Percentiles rank a stretch among this genome's conserved stretches.
Conservation (phyloP, 2,797 vertebrate genomes). For the Tympanoctomys barrerae region DNA sequence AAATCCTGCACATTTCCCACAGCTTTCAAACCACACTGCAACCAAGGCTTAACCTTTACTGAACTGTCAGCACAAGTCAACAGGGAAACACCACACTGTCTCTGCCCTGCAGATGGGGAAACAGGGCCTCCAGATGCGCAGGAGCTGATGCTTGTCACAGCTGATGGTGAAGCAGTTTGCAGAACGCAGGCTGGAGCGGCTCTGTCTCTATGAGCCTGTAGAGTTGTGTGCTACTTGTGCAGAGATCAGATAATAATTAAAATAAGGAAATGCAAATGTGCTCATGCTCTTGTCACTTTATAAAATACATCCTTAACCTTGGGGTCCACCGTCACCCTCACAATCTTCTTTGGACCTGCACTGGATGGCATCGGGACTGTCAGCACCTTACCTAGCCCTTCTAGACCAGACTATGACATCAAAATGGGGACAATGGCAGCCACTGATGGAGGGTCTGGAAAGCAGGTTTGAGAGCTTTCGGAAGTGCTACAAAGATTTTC, state of each 20-base stretch:
- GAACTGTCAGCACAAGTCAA: background rate
- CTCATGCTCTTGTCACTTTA: background rate
- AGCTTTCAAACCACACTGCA: background rate
- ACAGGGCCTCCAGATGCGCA: no score
- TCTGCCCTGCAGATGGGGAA: background rate
- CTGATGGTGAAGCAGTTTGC: background rate
- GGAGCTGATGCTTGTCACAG: background rate
- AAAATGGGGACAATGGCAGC: background rate
- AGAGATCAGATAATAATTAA: background rate
- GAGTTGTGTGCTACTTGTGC: background rate
- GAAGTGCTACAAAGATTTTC: background rate
- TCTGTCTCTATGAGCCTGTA: background rate
- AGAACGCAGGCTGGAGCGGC: no score
- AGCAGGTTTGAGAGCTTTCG: background rate
- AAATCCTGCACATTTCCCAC: background rate
- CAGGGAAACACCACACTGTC: background rate
- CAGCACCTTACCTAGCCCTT: fast-evolving
- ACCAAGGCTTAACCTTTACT: background rate
- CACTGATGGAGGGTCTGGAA: background rate
- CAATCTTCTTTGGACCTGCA: fast-evolving
- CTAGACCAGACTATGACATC: background rate
- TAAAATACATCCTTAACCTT: no score
- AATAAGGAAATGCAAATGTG: background rate
- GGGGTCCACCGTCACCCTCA: background rate
- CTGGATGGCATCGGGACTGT: background rate